Evolutionary conservation across 2,113 vertebrate species (phyloP).

Genomic region (Acrocephalus kingi): DNA sequence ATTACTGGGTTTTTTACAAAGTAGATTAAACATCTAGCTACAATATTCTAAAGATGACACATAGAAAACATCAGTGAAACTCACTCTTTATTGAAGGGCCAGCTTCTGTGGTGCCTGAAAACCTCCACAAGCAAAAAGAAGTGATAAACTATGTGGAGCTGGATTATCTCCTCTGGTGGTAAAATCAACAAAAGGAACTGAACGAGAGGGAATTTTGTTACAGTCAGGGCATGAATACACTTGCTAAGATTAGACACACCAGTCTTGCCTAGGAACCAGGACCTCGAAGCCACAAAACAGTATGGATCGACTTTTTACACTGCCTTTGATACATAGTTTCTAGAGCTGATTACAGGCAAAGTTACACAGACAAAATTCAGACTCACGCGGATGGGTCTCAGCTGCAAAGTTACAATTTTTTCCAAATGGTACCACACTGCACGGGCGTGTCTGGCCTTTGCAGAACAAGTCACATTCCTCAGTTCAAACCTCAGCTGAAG

Average conservation of each 20-base stretch:
- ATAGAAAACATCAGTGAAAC: neutral
- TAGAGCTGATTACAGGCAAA: neutral
- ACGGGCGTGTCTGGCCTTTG: neutral
- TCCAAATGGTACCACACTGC: neutral
- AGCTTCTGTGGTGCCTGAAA: neutral
- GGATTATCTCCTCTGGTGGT: neutral
- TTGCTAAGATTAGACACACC: neutral
- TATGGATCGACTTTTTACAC: neutral
- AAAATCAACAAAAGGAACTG: neutral
- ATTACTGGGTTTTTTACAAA: neutral
- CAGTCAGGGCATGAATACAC: neutral
- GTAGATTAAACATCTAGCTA: neutral
- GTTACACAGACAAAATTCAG: neutral
- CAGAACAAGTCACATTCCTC: neutral
- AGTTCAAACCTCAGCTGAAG: neutral
- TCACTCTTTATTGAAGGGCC: neutral
- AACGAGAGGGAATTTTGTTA: neutral
- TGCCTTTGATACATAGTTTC: neutral
- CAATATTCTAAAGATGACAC: neutral
- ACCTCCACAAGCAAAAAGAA: neutral
- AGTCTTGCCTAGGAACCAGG: neutral
- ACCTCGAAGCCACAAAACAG: neutral
- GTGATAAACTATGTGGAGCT: neutral
- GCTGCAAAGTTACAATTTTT: neutral
- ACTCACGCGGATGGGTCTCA: rapidly evolving